A percentile compares a stretch with the other conserved stretches of the same genome.
Evolutionary conservation across 2,888 invertebrate genomes (phyloP).

Genomic region (Aphodius granarius): DNA sequence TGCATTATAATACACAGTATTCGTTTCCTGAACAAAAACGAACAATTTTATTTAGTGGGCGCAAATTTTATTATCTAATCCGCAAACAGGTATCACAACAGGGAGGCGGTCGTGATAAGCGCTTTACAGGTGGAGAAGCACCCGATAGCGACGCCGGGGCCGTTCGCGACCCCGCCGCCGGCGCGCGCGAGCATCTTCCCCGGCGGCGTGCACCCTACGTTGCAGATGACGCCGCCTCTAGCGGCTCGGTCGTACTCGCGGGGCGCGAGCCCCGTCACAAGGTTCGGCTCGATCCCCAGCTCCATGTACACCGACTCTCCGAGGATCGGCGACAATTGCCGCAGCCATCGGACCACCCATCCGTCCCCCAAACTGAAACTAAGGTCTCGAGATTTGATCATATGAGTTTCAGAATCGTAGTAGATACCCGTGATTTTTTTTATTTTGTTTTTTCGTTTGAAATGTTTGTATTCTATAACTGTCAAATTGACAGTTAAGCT

Average conservation of each 20-base stretch:
- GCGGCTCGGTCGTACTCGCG: conserved; percentile 50
- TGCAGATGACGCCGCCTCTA: conserved; percentile 71
- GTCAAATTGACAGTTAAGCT: background rate
- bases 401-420: background rate
- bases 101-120: conserved; percentile 90
- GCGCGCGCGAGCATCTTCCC: conserved; percentile 58
- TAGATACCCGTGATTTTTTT: conserved; percentile 18
- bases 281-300: conserved; percentile 64
- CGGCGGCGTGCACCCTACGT: conserved; percentile 48
- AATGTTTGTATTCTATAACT: background rate
- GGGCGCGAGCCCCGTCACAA: conserved; percentile 61
- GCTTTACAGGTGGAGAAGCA: conserved; percentile 92
- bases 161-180: conserved; percentile 72
- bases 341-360: conserved; percentile 61
- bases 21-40: too few relatives aligned
- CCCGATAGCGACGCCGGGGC: conserved; percentile 86
- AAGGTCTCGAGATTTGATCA: conserved; percentile 62
- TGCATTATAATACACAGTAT: too few relatives aligned
- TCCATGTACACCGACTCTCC: conserved; percentile 62
- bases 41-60: too few relatives aligned
- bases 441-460: conserved; percentile 18
- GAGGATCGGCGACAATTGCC: conserved; percentile 58
- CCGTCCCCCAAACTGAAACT: conserved; percentile 92
- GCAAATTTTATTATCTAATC: background rate
- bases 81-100: conserved; percentile 78